Evolutionary conservation across 2,797 vertebrate genomes (phyloP), one percentile per base, ranked within the genome.

Genomic region (Sparidentex hasta): DNA sequence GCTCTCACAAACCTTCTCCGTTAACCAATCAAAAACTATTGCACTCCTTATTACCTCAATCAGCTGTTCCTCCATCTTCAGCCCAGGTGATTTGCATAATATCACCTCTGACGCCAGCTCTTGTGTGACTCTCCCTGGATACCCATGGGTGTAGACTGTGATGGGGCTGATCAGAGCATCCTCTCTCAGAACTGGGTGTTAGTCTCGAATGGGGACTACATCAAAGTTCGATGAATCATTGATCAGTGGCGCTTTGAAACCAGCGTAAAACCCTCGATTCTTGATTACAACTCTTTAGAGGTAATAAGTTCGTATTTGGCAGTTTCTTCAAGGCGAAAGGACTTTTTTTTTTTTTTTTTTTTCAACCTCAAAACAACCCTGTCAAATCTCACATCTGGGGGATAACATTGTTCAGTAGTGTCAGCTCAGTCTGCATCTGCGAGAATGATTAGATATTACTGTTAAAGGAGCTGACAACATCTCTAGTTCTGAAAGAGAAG

Each of bases 171-270:
- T 59, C 18, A 6, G 11, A 48, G 57, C 23, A 6, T 56, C 33
- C 16, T 46, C 5, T 12, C 27, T 63, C 21, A 17, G 23, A 20
- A 27, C 46, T 56, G 48, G 14, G n/a, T 20, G 16, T 68, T 21
- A 14, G 20, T 62, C 44, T 57, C 50, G 17, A 56, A 27, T 25
- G 33, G 62, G 65, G 16, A 17, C 16, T 17, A 16, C 62, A 62
- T 80, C 70, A 81, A 65, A 78, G 55, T 74, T 68, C 57, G 17
- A 68, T 41, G 23, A 68, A 51, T 2, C 8, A 74, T 63, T 84
- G 73, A 82, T 77, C 58, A 41, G 63, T 33, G 51, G 56, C 25
- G 54, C 65, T 77, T 79, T 56, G 46, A 79, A 63, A 76, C 7
- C 33, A 38, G 21, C 57, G 25, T 3, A 46, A 13, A 46, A 16